Percentiles rank a stretch among this genome's conserved stretches.
These are phyloP conservation scores for Vultur gryphus DNA, from an alignment of 2,797 vertebrate genomes.

Conservation along the genomic window DNA sequence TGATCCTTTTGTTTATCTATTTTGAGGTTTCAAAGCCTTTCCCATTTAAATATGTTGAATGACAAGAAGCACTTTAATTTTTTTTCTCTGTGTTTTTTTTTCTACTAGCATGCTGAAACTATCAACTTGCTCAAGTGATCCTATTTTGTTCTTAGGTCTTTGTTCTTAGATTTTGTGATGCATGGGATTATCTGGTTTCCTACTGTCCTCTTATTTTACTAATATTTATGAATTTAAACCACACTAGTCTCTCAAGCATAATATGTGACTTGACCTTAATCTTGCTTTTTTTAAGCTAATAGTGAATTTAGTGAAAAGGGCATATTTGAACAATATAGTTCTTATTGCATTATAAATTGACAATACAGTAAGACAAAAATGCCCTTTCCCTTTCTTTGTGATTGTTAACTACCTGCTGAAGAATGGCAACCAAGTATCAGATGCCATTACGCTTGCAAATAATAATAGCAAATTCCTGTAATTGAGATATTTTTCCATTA, in stretches of 20 bases:
- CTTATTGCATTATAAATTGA: neutral
- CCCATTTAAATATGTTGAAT: neutral
- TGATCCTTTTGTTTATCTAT: neutral
- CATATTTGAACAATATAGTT: neutral
- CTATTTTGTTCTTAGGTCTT: neutral
- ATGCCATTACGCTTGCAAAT: neutral
- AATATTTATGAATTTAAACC: neutral
- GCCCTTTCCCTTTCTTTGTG: neutral
- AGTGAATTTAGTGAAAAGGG: neutral
- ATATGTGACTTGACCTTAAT: neutral
- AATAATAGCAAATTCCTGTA: neutral
- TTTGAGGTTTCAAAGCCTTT: neutral
- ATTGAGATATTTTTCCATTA: neutral
- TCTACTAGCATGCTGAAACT: neutral
- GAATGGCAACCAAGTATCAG: neutral
- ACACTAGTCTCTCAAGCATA: neutral
- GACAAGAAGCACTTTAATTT: fast-evolving
- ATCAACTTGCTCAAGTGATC: neutral
- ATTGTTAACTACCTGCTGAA: neutral
- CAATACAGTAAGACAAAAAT: neutral
- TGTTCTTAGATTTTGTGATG: neutral
- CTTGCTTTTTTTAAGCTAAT: neutral
- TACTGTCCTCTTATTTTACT: neutral
- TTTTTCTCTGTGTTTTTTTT: neutral
- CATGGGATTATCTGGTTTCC: neutral